Conservation (phyloP, 35 echinoderm and acorn worm genomes). For the Amphiura filiformis region DNA sequence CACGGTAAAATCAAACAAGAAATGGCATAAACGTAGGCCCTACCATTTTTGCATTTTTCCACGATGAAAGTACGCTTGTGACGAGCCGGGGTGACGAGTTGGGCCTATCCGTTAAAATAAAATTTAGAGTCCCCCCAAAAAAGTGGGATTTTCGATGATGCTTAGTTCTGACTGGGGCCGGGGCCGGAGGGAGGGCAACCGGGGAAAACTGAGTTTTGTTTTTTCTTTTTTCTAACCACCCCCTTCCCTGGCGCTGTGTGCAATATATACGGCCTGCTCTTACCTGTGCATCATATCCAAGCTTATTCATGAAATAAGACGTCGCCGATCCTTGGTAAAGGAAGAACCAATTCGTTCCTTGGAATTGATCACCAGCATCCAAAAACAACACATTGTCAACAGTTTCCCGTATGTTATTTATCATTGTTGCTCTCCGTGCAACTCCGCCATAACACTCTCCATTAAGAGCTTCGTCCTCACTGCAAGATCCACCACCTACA, state of each 20-base stretch:
- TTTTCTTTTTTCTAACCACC: too few relatives aligned
- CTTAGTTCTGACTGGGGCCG: background rate
- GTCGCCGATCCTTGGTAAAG: conserved; percentile 70
- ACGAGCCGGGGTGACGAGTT: too few relatives aligned
- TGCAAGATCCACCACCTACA: conserved; percentile 35
- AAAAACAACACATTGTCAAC: too few relatives aligned
- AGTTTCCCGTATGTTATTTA: conserved; percentile 20
- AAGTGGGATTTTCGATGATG: background rate
- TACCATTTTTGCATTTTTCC: too few relatives aligned
- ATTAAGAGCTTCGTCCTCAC: background rate
- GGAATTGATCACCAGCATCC: conserved; percentile 89
- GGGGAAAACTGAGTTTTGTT: too few relatives aligned
- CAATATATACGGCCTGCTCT: too few relatives aligned
- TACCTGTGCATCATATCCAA: conserved; percentile 90
- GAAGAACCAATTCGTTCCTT: conserved; percentile 92
- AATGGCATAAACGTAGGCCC: too few relatives aligned
- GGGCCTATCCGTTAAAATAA: too few relatives aligned
- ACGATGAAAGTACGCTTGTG: too few relatives aligned
- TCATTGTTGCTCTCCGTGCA: conserved; percentile 48
- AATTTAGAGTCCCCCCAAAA: too few relatives aligned
- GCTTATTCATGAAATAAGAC: conserved; percentile 73
- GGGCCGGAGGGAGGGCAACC: background rate
- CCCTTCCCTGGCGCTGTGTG: too few relatives aligned
- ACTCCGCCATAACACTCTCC: conserved; percentile 66
- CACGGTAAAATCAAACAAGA: too few relatives aligned